A percentile compares a stretch with the other conserved stretches of the same genome.
These are phyloP conservation scores for Danionella cerebrum DNA, from an alignment of 2,113 vertebrate species.

Conservation along the genomic window DNA sequence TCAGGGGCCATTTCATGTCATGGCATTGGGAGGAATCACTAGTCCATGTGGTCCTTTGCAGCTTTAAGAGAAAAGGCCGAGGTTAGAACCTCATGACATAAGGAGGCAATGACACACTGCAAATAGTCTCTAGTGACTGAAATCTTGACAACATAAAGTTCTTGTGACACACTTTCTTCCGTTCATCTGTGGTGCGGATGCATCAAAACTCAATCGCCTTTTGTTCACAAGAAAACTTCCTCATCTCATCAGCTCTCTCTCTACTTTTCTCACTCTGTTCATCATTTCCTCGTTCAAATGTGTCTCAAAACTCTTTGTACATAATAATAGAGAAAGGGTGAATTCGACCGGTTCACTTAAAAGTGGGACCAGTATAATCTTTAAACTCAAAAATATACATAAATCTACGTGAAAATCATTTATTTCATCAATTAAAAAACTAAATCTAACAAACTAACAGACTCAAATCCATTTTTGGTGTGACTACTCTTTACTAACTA, in stretches of 20 bases:
- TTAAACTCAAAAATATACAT: too few relatives aligned
- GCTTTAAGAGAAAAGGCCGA: background rate
- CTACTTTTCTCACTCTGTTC: conserved; percentile 8
- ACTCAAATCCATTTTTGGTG: too few relatives aligned
- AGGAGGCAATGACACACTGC: background rate
- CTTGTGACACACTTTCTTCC: conserved; percentile 35
- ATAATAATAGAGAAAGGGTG: background rate
- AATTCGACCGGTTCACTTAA: background rate
- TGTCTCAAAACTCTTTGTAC: background rate
- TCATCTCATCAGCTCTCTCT: conserved; percentile 19
- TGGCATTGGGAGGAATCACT: background rate
- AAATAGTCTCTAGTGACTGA: conserved; percentile 4
- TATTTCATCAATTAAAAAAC: too few relatives aligned
- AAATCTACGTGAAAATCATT: too few relatives aligned
- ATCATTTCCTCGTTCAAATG: conserved; percentile 8
- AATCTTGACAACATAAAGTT: conserved; percentile 28
- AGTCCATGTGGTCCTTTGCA: background rate
- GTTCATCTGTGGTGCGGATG: conserved; percentile 25
- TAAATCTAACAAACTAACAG: too few relatives aligned
- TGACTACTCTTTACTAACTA: too few relatives aligned
- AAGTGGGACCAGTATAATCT: too few relatives aligned
- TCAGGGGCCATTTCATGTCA: background rate
- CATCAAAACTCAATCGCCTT: conserved; percentile 33
- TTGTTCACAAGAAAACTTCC: conserved; percentile 31
- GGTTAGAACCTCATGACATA: background rate